These are phyloP conservation scores for Melieria omissa DNA, from an alignment of 2,888 invertebrate species.

Conservation along the genomic window DNA sequence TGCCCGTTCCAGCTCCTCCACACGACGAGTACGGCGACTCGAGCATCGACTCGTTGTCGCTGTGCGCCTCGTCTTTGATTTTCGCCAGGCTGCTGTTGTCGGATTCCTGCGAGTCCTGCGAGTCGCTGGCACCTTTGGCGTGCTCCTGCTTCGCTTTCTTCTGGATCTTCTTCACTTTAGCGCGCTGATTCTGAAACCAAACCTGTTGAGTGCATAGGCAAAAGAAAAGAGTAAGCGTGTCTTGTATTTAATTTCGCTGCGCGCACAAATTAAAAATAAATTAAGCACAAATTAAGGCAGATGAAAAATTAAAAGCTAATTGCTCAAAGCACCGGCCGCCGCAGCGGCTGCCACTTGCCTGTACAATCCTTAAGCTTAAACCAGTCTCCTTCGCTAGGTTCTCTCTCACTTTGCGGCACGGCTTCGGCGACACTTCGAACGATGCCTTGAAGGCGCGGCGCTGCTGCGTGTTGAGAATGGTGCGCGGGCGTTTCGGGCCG, in stretches of 20 bases:
- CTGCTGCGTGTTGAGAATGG: slow-evolving; percentile 85
- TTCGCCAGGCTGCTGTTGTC: slow-evolving; percentile 69
- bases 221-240: background rate
- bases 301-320: background rate
- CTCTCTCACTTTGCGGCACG: slow-evolving; percentile 84
- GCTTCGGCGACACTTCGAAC: slow-evolving; percentile 87
- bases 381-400: slow-evolving; percentile 86
- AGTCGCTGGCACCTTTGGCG: slow-evolving; percentile 63
- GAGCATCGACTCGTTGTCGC: slow-evolving; percentile 68
- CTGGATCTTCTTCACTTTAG: slow-evolving; percentile 76
- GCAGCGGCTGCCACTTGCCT: slow-evolving; percentile 69
- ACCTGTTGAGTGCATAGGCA: slow-evolving; percentile 64
- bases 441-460: slow-evolving; percentile 85
- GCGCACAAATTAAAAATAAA: background rate
- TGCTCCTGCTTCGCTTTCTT: slow-evolving; percentile 73
- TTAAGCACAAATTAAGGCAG: background rate
- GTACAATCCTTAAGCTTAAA: slow-evolving; percentile 84
- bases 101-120: slow-evolving; percentile 68
- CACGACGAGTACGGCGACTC: slow-evolving; percentile 57
- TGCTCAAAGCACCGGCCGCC: background rate
- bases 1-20: background rate
- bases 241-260: too few species aligned
- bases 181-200: slow-evolving; percentile 76
- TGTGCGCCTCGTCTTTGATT: slow-evolving; percentile 73
- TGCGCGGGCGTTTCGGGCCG: slow-evolving; percentile 84